A percentile compares a stretch with the other conserved stretches of the same genome.
Conservation (phyloP, 2,113 vertebrate genomes). For the Nothobranchius furzeri region DNA sequence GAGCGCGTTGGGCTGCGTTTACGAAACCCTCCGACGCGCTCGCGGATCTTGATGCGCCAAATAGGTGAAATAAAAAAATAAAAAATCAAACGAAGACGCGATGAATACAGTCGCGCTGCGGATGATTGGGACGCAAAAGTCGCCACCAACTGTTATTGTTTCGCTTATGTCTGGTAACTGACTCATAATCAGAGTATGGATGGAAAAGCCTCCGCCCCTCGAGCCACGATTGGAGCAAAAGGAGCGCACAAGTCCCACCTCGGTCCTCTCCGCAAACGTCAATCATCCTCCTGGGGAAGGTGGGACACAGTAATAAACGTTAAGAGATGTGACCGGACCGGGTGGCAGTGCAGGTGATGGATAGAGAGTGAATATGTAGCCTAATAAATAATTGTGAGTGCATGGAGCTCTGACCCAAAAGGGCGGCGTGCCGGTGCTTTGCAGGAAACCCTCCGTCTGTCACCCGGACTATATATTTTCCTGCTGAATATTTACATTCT, state of each 20-base stretch:
- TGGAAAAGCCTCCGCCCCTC: constrained; percentile 71
- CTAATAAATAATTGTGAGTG: constrained; percentile 81
- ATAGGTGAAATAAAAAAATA: background rate
- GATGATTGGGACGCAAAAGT: constrained; percentile 68
- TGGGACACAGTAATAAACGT: constrained; percentile 80
- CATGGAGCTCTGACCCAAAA: constrained; percentile 68
- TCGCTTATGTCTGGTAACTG: constrained; percentile 84
- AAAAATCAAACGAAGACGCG: background rate
- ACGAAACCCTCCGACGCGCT: constrained; percentile 40
- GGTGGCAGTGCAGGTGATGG: constrained; percentile 78
- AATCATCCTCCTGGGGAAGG: constrained; percentile 77
- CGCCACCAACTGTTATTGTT: constrained; percentile 78
- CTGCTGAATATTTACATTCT: constrained; percentile 72
- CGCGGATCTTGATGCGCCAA: constrained; percentile 45
- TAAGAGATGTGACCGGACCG: constrained; percentile 79
- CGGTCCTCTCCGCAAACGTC: constrained; percentile 71
- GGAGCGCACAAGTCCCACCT: constrained; percentile 74
- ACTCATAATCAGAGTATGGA: constrained; percentile 81
- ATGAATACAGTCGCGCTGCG: constrained; percentile 47
- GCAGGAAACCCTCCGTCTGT: constrained; percentile 65
- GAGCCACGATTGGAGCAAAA: constrained; percentile 74
- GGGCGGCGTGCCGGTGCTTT: constrained; percentile 60
- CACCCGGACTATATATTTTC: constrained; percentile 67
- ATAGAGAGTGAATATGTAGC: constrained; percentile 80
- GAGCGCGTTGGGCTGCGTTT: constrained; percentile 44